A percentile compares a stretch with the other conserved stretches of the same genome.
These are phyloP conservation scores for Goniozus legneri DNA, from an alignment of 1,140 invertebrate genomes.

Conservation along the genomic window DNA sequence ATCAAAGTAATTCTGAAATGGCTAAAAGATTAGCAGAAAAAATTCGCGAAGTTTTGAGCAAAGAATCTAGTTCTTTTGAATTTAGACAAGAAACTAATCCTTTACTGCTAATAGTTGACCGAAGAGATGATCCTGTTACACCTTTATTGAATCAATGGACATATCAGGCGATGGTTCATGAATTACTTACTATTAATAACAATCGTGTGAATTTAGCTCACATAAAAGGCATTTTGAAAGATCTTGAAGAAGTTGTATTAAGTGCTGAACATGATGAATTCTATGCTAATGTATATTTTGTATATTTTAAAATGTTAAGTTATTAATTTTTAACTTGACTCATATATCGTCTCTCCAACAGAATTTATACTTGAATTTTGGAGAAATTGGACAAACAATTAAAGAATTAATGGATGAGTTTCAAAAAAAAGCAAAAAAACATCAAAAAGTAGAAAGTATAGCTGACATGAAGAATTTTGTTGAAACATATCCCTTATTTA, in stretches of 20 bases:
- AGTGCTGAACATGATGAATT: slow-evolving; percentile 97
- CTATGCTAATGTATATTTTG: slow-evolving; percentile 74
- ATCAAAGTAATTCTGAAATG: slow-evolving; percentile 84
- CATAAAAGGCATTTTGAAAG: slow-evolving; percentile 80
- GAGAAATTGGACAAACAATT: slow-evolving; percentile 96
- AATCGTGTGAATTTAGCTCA: slow-evolving; percentile 89
- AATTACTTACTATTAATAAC: slow-evolving; percentile 90
- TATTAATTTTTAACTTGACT: slow-evolving; percentile 6
- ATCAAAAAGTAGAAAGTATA: slow-evolving; percentile 97
- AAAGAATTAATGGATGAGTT: slow-evolving; percentile 98
- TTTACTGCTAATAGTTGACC: slow-evolving; percentile 83
- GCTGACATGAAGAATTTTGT: slow-evolving; percentile 99
- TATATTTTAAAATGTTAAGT: slow-evolving; percentile 2
- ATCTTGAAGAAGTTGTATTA: slow-evolving; percentile 89
- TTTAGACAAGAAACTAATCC: slow-evolving; percentile 75
- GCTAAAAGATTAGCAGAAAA: slow-evolving; percentile 83
- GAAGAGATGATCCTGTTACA: slow-evolving; percentile 91
- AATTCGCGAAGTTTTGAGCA: slow-evolving; percentile 76
- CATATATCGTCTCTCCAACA: slow-evolving; percentile 56
- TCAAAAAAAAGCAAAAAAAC: slow-evolving; percentile 91
- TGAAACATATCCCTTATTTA: slow-evolving; percentile 97
- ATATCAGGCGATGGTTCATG: slow-evolving; percentile 99
- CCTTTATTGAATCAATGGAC: slow-evolving; percentile 99
- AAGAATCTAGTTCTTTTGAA: slow-evolving; percentile 85
- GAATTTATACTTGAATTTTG: slow-evolving; percentile 96